Evolutionary conservation across 2,888 invertebrate species (phyloP).

Genomic region (Ligdia adustata): DNA sequence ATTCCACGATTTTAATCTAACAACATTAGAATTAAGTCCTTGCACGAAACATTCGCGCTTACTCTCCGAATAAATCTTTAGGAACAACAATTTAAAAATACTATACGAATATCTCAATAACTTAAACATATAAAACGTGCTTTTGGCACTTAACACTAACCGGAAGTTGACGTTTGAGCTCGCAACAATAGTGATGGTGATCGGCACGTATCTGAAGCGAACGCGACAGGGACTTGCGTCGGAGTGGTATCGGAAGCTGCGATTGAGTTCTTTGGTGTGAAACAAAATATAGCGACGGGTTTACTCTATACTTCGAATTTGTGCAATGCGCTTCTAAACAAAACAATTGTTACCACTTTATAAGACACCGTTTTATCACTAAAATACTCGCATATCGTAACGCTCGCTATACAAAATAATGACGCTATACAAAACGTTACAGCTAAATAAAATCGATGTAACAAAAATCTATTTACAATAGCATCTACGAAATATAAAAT

Average conservation of each 20-base stretch:
- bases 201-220: slow-evolving; percentile 25
- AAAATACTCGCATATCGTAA: slow-evolving; percentile 14
- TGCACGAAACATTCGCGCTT: slow-evolving; percentile 64
- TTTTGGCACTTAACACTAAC: slow-evolving; percentile 79
- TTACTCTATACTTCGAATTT: slow-evolving; percentile 27
- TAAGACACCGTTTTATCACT: slow-evolving; percentile 16
- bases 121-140: slow-evolving; percentile 71
- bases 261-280: slow-evolving; percentile 67
- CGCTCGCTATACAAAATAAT: slow-evolving; percentile 18
- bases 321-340: slow-evolving; percentile 34
- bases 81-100: slow-evolving; percentile 82
- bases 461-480: slow-evolving; percentile 73
- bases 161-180: slow-evolving; percentile 37
- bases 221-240: slow-evolving; percentile 17
- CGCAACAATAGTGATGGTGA: slow-evolving; percentile 27
- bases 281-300: slow-evolving; percentile 32
- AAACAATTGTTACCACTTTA: slow-evolving; percentile 18
- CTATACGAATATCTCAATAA: slow-evolving; percentile 73
- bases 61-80: slow-evolving; percentile 75
- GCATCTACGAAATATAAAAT: slow-evolving; percentile 66
- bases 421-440: slow-evolving; percentile 25
- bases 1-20: slow-evolving; percentile 76
- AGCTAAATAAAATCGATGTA: slow-evolving; percentile 61
- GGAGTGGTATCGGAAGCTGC: slow-evolving; percentile 40
- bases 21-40: slow-evolving; percentile 71